Evolutionary conservation across 2,113 vertebrate species (phyloP), one percentile per base, ranked within the genome.

Genomic region (Phaetusa simplex): DNA sequence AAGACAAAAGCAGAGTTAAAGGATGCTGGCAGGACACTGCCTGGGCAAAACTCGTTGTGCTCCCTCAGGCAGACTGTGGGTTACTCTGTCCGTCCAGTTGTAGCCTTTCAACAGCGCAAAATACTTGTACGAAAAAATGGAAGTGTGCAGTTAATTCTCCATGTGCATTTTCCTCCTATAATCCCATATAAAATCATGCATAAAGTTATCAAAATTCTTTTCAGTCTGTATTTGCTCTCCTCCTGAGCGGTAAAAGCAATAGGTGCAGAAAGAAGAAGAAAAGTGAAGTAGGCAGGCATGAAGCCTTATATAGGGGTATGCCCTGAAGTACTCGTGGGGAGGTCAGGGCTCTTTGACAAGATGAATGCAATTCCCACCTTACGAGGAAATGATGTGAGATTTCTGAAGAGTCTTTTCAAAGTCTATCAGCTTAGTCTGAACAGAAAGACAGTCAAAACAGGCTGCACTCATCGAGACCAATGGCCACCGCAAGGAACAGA

Each of bases 1-100:
- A 79, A 82, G 55, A 78, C 58, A 84, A 95, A 97, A 94, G 77
- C 32, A 92, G 47, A 86, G 29, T 70, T 73, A 83, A 94, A 83
- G 76, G 50, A 91, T 27, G 72, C 45, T 9, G 26, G 67, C 30
- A 73, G 64, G 58, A 72, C 42, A 64, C 15, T 59, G 61, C 16
- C 42, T 45, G 70, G 47, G 74, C 56, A 88, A 76, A 90, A 58
- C 32, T 21, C 10, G 4, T 32, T 55, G 27, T n/a, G 47, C 19
- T 90, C 56, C 40, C 19, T 16, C 19, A 64, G 5, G 52, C 1
- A 34, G 38, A 52, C 53, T 34, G 17, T 30, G 55, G n/a, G 47
- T 84, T 82, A 82, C 36, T 58, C 67, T 42, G 34, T 71, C 47
- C 1, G 2, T 58, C 18, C 19, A 80, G 16, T 6, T 64, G 43